These are phyloP conservation scores for Macquaria australasica DNA, from an alignment of 2,113 vertebrate genomes.

Conservation along the genomic window DNA sequence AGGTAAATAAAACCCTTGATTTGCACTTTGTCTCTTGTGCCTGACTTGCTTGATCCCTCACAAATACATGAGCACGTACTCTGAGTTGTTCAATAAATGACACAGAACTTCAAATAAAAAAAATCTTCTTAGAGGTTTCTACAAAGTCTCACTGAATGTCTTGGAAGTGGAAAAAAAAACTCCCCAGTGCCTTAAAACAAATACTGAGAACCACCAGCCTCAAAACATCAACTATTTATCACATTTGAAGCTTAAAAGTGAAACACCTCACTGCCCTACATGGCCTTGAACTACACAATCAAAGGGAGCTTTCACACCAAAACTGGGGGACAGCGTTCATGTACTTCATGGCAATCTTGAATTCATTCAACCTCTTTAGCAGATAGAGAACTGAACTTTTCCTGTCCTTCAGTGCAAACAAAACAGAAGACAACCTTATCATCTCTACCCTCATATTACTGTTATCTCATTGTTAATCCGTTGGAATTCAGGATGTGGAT, in stretches of 20 bases:
- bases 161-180: constrained; percentile 28
- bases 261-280: constrained; percentile 45
- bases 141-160: constrained; percentile 38
- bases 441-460: neutral
- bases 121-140: neutral
- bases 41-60: neutral
- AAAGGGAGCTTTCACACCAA: constrained; percentile 28
- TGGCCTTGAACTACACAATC: constrained; percentile 44
- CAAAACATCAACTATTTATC: constrained; percentile 70
- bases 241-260: constrained; percentile 44
- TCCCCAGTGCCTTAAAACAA: constrained; percentile 34
- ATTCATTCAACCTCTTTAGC: constrained; percentile 27
- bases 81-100: constrained; percentile 47
- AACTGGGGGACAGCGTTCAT: constrained; percentile 47
- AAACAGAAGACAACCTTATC: neutral
- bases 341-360: constrained; percentile 28
- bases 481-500: neutral
- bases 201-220: constrained; percentile 26
- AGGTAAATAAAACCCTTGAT: constrained; percentile 11
- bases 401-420: neutral
- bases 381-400: neutral
- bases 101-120: constrained; percentile 26
- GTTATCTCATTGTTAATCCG: neutral
- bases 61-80: constrained; percentile 12
- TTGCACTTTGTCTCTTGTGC: neutral